Base-by-base conservation (phyloP, 2,888 invertebrate species). In the Empis livida region DNA sequence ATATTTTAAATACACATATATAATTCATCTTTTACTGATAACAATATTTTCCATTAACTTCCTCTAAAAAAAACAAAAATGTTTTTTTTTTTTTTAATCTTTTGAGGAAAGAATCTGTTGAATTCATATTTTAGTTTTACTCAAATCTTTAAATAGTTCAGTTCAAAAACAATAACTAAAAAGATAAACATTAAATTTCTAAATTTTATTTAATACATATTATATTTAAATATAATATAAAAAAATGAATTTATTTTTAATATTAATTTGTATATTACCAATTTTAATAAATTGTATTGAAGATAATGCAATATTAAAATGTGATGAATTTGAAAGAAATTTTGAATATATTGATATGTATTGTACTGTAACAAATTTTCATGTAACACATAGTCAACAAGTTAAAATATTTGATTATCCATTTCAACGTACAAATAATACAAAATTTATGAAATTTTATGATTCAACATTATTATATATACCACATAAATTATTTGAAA, bases 401-500 rank as follows among this genome's bases (percentile, higher is more conserved):
- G 57, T 68, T 4, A 61, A 64, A 48, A 59, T 67, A 17, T 58
- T 60, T 27, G 57, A 60, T 30, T 60, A 63, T 49, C 46, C 55
- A 5, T 47, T 23, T 11, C 47, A 44, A 30, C 58, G 57, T 30
- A 60, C 61, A 0, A 61, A 63, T 41, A 57, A 59, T 55, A 64
- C 65, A 6, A 65, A 62, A 53, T 65, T 64, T 48, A 65, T 68
- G 62, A 68, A 68, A 46, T 68, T 68, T 54, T 68, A 67, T 51
- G 65, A 67, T 14, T 68, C 68, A 1, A 55, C 60, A 8, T 44
- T 68, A 44, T 54, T 66, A 43, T 67, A 65, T 51, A 56, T 68
- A 52, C 68, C 68, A 5, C 64, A 64, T 8, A 66, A 65, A 46
- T 47, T 68, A 6, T 68, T 68, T 50, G 66, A 66, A 43, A 58